Percentiles rank a stretch among this genome's conserved stretches.
phyloP scores from a whole-genome alignment of 2,888 invertebrate species.

The Penaeus monodon region DNA sequence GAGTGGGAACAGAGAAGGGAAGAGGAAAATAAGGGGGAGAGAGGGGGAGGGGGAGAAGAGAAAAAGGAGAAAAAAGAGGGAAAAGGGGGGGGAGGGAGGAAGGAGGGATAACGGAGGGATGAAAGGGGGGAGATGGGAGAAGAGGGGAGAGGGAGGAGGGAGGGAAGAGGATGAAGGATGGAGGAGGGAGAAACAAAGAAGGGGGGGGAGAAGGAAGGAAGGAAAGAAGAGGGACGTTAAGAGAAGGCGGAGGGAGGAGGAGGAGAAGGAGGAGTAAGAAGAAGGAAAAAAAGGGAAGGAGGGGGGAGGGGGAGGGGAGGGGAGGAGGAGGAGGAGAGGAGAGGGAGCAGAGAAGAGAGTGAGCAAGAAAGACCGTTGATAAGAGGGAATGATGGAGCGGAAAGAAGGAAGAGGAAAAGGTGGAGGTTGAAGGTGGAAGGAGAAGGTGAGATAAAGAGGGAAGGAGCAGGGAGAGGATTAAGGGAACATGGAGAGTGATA shows the following conservation, averaged over 20 bases:
- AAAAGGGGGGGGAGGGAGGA: not conserved
- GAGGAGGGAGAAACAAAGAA: not conserved
- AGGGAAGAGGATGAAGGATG: not conserved
- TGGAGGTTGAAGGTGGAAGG: not conserved
- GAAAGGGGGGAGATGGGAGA: not conserved
- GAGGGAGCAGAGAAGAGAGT: not conserved
- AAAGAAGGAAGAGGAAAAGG: not conserved
- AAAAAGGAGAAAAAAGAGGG: not conserved
- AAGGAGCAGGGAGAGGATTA: not conserved
- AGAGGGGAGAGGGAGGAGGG: not conserved
- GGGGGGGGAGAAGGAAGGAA: not conserved
- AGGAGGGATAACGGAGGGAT: not conserved
- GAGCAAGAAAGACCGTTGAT: conserved; percentile 33
- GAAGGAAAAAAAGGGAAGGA: not conserved
- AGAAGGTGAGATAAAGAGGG: not conserved
- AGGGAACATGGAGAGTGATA: not conserved
- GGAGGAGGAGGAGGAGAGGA: not conserved
- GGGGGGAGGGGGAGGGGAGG: not conserved
- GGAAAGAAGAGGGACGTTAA: not conserved
- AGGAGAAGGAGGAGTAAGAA: not conserved
- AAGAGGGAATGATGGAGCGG: conserved; percentile 64
- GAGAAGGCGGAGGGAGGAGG: not conserved
- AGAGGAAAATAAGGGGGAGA: not conserved
- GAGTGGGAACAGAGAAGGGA: no score
- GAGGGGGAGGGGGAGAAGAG: no score